phyloP scores from a whole-genome alignment of 1,140 invertebrate genomes.

The Chrysomallon squamiferum region DNA sequence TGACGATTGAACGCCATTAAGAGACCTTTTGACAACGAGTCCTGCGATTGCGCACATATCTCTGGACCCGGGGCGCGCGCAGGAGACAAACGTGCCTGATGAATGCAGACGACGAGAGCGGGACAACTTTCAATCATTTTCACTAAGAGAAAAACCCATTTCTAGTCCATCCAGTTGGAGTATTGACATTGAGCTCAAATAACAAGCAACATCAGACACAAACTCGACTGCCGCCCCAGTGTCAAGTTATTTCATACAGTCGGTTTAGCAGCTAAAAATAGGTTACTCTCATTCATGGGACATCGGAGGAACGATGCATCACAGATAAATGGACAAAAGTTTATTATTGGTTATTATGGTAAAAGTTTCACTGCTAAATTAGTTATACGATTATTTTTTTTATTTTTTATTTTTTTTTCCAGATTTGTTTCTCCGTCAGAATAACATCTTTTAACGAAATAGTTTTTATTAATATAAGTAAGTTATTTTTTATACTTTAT shows the following conservation, averaged over 20 bases:
- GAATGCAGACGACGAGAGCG: constrained; percentile 13
- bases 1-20: constrained; percentile 21
- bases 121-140: constrained; percentile 20
- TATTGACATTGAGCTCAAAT: constrained; percentile 21
- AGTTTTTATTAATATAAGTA: too few relatives aligned
- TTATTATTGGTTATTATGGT: too few relatives aligned
- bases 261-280: too few relatives aligned
- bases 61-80: not conserved
- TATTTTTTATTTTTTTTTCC: too few relatives aligned
- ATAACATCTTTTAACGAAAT: too few relatives aligned
- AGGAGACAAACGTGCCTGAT: constrained; percentile 23
- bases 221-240: not conserved
- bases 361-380: too few relatives aligned
- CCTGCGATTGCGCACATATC: not conserved
- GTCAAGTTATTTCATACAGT: constrained; percentile 16
- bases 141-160: constrained; percentile 11
- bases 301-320: too few relatives aligned
- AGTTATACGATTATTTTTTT: too few relatives aligned
- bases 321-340: not conserved
- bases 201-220: not conserved
- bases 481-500: too few relatives aligned
- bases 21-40: constrained; percentile 9
- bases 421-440: too few relatives aligned
- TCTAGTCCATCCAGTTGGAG: constrained; percentile 6
- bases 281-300: too few relatives aligned